Conservation (phyloP, 2,888 invertebrate genomes). For the Lamellibrachia columna region DNA sequence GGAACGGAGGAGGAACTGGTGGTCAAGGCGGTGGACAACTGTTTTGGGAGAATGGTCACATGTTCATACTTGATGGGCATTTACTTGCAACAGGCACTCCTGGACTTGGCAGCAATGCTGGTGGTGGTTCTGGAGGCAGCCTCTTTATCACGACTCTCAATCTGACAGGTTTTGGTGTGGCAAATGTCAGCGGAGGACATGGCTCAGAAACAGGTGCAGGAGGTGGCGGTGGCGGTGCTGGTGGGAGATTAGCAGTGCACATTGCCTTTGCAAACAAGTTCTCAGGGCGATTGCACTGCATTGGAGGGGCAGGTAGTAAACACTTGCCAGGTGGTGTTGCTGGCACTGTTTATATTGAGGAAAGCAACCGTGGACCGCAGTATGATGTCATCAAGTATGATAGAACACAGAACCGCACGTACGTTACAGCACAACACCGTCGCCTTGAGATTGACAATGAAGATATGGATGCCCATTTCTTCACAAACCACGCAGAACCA, state of each 20-base stretch:
- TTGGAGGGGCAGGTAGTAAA: conserved; percentile 50
- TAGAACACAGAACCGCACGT: conserved; percentile 33
- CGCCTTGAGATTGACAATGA: conserved; percentile 49
- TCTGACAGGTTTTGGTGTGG: conserved; percentile 50
- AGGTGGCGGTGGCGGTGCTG: conserved; percentile 45
- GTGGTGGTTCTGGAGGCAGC: conserved; percentile 54
- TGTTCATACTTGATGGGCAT: conserved; percentile 48
- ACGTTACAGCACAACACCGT: conserved; percentile 41
- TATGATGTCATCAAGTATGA: conserved; percentile 55
- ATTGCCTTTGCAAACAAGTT: conserved; percentile 48
- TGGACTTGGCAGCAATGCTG: conserved; percentile 44
- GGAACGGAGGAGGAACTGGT: conserved; percentile 47
- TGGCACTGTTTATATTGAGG: conserved; percentile 52
- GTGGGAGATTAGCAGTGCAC: conserved; percentile 49
- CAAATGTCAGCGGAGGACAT: conserved; percentile 49
- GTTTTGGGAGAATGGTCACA: conserved; percentile 46
- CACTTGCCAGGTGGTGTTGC: conserved; percentile 52
- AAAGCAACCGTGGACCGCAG: conserved; percentile 51
- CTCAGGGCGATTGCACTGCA: conserved; percentile 44
- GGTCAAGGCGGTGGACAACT: conserved; percentile 52
- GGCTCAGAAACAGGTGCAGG: conserved; percentile 42
- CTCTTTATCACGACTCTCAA: conserved; percentile 50
- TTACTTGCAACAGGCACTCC: conserved; percentile 45
- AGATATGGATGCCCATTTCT: conserved; percentile 47
- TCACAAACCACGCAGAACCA: conserved; percentile 47